phyloP scores from a whole-genome alignment of 2,113 vertebrate genomes.

The Cavia porcellus region DNA sequence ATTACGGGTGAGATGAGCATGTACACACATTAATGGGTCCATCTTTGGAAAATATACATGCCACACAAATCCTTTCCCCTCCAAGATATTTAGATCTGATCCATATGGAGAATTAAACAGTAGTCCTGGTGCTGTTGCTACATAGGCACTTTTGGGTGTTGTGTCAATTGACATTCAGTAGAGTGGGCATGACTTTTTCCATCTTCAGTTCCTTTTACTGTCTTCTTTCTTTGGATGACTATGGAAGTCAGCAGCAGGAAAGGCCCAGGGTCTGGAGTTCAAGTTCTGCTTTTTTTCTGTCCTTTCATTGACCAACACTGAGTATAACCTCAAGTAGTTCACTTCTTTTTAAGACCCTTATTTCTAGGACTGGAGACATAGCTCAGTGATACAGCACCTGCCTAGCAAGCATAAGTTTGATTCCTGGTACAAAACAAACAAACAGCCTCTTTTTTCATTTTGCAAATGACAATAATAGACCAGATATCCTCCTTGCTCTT shows the following conservation, averaged over 20 bases:
- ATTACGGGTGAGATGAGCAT: background rate
- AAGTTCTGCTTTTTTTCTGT: slow-evolving; percentile 4
- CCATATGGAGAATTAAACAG: background rate
- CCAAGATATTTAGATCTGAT: background rate
- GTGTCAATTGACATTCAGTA: background rate
- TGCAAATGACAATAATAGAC: background rate
- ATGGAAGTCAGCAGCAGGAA: background rate
- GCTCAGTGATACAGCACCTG: no score
- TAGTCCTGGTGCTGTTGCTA: background rate
- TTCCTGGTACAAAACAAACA: no score
- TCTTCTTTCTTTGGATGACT: background rate
- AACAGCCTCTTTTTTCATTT: background rate
- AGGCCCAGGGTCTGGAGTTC: background rate
- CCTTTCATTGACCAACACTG: background rate
- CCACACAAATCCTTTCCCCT: background rate
- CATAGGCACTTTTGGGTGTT: background rate
- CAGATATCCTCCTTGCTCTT: background rate
- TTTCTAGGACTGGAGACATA: no score
- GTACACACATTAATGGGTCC: background rate
- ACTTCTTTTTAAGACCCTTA: background rate
- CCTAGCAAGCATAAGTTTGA: no score
- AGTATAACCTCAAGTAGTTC: background rate
- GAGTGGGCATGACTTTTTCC: background rate
- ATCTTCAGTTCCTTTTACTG: background rate
- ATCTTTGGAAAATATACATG: background rate